Percentiles rank a stretch among this genome's conserved stretches.
Conservation (phyloP, 2,797 vertebrate species). For the Molossus alvarezi region DNA sequence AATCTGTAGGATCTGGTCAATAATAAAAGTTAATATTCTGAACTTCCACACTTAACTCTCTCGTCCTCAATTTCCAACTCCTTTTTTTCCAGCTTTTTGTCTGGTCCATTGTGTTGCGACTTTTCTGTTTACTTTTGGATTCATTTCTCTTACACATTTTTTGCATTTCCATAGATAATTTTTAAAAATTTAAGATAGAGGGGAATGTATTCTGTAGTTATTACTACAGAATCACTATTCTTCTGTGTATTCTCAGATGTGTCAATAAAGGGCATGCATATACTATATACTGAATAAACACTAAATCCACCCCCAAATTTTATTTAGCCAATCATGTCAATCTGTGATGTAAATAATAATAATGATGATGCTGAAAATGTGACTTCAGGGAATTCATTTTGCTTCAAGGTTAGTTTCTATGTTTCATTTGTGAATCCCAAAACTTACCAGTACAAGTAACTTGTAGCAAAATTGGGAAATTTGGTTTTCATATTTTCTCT, state of each 20-base stretch:
- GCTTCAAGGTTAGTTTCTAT: neutral
- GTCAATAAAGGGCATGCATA: neutral
- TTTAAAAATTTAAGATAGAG: neutral
- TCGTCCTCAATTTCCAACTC: neutral
- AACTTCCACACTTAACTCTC: neutral
- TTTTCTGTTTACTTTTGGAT: neutral
- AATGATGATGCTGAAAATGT: neutral
- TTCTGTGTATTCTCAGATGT: slow-evolving; percentile 2
- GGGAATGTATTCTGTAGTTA: neutral
- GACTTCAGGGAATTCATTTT: slow-evolving; percentile 3
- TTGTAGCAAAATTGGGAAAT: slow-evolving; percentile 2
- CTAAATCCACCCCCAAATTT: neutral
- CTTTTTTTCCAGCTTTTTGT: neutral
- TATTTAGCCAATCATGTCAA: neutral
- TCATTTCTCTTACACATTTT: neutral
- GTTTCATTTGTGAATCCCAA: slow-evolving; percentile 19
- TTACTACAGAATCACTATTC: neutral
- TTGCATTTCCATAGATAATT: neutral
- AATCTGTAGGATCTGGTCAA: neutral
- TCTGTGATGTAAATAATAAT: neutral
- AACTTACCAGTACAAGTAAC: neutral
- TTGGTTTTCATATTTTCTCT: slow-evolving; percentile 7
- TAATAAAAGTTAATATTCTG: neutral
- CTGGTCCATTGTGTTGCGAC: neutral
- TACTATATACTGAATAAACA: neutral